Base-by-base conservation (phyloP, 2,888 invertebrate genomes). In the Oscheius sp. region DNA sequence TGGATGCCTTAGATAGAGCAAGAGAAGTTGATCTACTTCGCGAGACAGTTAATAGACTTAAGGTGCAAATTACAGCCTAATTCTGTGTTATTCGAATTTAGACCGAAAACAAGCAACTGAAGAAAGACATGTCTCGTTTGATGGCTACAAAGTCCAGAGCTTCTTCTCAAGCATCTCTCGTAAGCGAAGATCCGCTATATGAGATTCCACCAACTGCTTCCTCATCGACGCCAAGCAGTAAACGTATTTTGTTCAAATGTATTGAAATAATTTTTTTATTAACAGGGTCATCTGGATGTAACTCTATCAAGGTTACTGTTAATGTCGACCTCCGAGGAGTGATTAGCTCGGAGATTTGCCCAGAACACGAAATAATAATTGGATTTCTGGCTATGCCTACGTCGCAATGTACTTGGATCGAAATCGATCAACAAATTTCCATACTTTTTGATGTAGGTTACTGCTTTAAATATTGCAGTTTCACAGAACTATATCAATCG, bases 11-110 rank as follows among this genome's bases (percentile, higher is more conserved):
- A 34, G 95, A 95, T 81, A 95, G 96, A 0, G 96, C 96, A 3
- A 96, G 96, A 88, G 96, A 98, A 88, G 90, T 98, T 66, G 96
- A 97, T 88, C 95, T 93, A 81, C 90, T 97, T 23, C 93, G 95
- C 87, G 97, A 98, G 87, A 94, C 95, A 61, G 94, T 98, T 86
- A 94, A 93, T 88, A 94, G 94, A 89, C 95, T 97, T 94, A 92
- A 95, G 90, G 93, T 93, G 12, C n/a, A n/a, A n/a, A n/a, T n/a
- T n/a, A n/a, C n/a, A 48, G 29, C 6, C 8, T 46, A 5, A 12
- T 64, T 29, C 31, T 8, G 2, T 23, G 23, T 63, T 39, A 8
- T 12, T 10, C 6, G 15, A 15, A 39, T 90, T 58, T 89, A 93
- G 93, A 93, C 92, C 87, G 96, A 98, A 89, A 96, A 97, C 95